These are phyloP conservation scores for Gavialis gangeticus DNA, from an alignment of 2,113 vertebrate species.

Conservation along the genomic window DNA sequence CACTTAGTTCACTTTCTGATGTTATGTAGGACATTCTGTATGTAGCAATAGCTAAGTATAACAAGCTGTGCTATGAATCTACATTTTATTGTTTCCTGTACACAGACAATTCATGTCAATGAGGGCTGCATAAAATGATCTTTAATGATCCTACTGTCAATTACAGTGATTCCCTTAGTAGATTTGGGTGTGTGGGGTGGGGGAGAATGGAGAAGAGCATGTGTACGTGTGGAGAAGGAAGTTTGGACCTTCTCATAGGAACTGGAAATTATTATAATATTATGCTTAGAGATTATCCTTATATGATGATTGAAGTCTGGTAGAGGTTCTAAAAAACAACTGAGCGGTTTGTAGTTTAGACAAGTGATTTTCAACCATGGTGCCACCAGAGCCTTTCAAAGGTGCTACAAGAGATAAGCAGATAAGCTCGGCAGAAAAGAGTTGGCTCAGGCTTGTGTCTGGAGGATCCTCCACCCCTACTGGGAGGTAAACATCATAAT, in stretches of 20 bases:
- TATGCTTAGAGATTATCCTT: not conserved
- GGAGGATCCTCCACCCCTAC: too few relatives aligned
- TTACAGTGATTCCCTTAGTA: not conserved
- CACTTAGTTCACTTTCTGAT: not conserved
- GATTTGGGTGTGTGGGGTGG: not conserved
- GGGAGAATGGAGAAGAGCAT: not conserved
- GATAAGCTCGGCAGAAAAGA: too few relatives aligned
- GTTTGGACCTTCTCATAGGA: not conserved
- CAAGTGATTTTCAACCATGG: too few relatives aligned
- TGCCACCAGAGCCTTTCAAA: too few relatives aligned
- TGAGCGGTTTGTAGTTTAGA: too few relatives aligned
- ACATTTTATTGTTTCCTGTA: not conserved
- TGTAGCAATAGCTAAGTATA: constrained; percentile 32
- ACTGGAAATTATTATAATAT: not conserved
- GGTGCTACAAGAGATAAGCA: too few relatives aligned
- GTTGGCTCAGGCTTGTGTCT: too few relatives aligned
- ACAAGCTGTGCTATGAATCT: not conserved
- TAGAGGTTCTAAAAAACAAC: not conserved
- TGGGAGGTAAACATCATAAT: too few relatives aligned
- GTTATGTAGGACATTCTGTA: not conserved
- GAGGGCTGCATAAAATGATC: not conserved
- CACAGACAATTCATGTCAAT: not conserved
- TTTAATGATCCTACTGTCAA: not conserved
- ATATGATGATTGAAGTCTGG: not conserved
- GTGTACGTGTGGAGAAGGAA: not conserved